A percentile compares a stretch with the other conserved stretches of the same genome.
Evolutionary conservation across 2,888 invertebrate genomes (phyloP).

Genomic region (Cephus rjabovi): DNA sequence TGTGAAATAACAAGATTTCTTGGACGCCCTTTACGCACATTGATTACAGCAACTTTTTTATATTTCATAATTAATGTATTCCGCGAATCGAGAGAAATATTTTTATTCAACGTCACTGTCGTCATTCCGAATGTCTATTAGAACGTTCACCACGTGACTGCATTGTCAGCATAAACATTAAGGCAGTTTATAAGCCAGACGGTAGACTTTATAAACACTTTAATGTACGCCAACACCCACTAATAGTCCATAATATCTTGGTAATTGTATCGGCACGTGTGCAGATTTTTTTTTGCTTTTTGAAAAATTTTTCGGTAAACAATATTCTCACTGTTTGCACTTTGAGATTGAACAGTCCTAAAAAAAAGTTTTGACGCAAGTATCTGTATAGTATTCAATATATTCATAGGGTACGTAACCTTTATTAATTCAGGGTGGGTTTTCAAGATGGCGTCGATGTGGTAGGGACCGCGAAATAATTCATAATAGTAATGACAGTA

Average conservation of each 20-base stretch:
- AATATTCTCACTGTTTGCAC: background rate
- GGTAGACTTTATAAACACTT: background rate
- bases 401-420: too few species aligned
- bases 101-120: background rate
- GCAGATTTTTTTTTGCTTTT: background rate
- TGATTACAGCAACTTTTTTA: background rate
- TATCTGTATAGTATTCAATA: too few species aligned
- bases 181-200: background rate
- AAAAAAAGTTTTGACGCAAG: background rate
- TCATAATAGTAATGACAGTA: background rate
- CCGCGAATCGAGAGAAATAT: background rate
- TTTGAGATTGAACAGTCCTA: background rate
- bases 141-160: background rate
- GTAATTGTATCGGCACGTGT: background rate
- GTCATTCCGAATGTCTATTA: background rate
- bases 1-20: background rate
- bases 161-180: background rate
- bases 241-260: background rate
- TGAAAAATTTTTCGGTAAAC: background rate
- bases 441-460: too few species aligned
- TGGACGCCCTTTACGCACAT: background rate
- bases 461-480: background rate
- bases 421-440: too few species aligned
- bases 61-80: background rate
- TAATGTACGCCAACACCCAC: background rate